Conservation (phyloP, 1,140 invertebrate species). For the Heliconius melpomene region DNA sequence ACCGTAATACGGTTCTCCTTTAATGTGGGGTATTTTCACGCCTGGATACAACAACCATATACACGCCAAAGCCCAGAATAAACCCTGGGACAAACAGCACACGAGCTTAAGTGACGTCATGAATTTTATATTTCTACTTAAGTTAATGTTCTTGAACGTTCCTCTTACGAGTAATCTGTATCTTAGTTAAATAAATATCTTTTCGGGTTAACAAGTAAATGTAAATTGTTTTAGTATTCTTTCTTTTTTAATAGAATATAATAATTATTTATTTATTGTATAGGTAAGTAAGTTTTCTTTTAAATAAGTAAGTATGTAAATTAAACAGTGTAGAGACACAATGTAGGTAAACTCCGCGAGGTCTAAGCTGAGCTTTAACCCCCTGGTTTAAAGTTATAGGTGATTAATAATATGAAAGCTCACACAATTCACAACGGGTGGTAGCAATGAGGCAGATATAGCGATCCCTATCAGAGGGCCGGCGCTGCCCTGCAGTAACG, state of each 20-base stretch:
- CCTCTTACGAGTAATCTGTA: background rate
- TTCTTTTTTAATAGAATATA: no score
- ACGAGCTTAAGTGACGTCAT: conserved; percentile 19
- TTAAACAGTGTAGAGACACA: no score
- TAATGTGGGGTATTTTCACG: conserved; percentile 86
- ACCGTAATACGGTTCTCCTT: conserved; percentile 84
- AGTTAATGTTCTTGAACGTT: background rate
- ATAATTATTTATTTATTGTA: no score
- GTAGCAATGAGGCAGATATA: conserved; percentile 92
- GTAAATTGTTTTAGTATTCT: background rate
- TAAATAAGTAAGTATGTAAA: no score
- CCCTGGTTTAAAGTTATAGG: background rate
- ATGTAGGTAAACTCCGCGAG: no score
- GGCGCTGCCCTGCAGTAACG: conserved; percentile 90
- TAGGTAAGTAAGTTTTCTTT: no score
- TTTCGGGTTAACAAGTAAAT: background rate
- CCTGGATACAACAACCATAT: conserved; percentile 86
- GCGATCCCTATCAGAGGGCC: conserved; percentile 94
- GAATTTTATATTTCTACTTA: conserved; percentile 27
- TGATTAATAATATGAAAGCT: conserved; percentile 51
- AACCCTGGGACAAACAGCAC: conserved; percentile 81
- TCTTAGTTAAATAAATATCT: background rate
- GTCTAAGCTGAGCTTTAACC: no score
- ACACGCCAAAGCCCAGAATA: conserved; percentile 88
- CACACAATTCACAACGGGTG: conserved; percentile 93